Evolutionary conservation across 2,888 invertebrate species (phyloP).

Genomic region (Silvanus unidentatus): DNA sequence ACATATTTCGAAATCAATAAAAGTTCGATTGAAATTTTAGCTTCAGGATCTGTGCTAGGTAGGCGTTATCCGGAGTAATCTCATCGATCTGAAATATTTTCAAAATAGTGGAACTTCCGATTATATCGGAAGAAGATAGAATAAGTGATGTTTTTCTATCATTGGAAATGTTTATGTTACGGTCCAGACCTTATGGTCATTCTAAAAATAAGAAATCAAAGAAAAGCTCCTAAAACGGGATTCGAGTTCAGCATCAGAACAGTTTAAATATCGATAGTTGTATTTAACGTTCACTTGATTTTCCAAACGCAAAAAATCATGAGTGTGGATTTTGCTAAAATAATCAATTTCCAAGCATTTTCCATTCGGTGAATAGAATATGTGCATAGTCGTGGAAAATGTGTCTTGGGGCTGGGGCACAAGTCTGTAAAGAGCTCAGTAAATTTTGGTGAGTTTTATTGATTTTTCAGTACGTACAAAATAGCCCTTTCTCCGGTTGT

Average conservation of each 20-base stretch:
- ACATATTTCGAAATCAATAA: too few relatives aligned
- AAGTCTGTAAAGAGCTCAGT: constrained; percentile 10
- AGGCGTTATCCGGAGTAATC: too few relatives aligned
- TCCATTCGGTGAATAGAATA: background rate
- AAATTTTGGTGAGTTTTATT: background rate
- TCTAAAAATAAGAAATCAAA: too few relatives aligned
- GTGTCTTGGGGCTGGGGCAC: constrained; percentile 18
- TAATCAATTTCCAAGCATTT: background rate
- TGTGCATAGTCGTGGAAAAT: background rate
- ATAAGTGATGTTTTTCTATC: too few relatives aligned
- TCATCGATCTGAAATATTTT: too few relatives aligned
- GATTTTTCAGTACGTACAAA: constrained; percentile 17
- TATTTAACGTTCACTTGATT: background rate
- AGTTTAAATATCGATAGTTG: background rate
- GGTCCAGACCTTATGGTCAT: too few relatives aligned
- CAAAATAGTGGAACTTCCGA: too few relatives aligned
- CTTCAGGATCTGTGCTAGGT: too few relatives aligned
- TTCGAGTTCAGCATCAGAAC: background rate
- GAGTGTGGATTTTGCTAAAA: background rate
- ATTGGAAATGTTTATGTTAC: too few relatives aligned
- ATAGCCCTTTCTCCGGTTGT: constrained; percentile 15
- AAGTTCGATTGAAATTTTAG: too few relatives aligned
- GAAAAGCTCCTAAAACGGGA: too few relatives aligned
- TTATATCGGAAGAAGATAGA: too few relatives aligned
- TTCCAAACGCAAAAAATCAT: background rate